A percentile compares a stretch with the other conserved stretches of the same genome.
phyloP scores from a whole-genome alignment of 2,113 vertebrate genomes.

The Onychorhynchus coronatus region DNA sequence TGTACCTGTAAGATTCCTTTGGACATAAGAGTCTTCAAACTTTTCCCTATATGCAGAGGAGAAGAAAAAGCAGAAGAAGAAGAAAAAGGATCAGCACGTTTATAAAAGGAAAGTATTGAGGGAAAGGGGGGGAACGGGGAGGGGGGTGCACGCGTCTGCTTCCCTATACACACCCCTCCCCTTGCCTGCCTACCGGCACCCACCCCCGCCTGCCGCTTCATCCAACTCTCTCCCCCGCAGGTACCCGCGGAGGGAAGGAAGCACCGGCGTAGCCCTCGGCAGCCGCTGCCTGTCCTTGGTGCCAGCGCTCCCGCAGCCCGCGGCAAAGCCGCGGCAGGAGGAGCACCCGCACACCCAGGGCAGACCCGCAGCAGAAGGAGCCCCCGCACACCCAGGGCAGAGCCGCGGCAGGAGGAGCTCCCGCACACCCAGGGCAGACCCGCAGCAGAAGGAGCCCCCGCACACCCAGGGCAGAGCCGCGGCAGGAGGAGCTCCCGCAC shows the following conservation, averaged over 20 bases:
- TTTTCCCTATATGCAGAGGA: slow-evolving; percentile 84
- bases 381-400: too few relatives aligned
- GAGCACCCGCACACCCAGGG: too few relatives aligned
- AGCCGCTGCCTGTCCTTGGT: not conserved
- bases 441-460: too few relatives aligned
- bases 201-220: not conserved
- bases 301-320: not conserved
- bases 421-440: too few relatives aligned
- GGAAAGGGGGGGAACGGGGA: not conserved
- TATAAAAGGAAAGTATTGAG: not conserved
- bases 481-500: not conserved
- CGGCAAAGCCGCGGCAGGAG: too few relatives aligned
- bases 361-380: too few relatives aligned
- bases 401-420: not conserved
- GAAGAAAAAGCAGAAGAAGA: not conserved
- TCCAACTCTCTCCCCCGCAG: not conserved
- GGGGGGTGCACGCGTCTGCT: not conserved
- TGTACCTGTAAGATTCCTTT: slow-evolving; percentile 99
- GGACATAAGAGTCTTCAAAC: slow-evolving; percentile 99
- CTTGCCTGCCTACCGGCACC: not conserved
- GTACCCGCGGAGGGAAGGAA: not conserved
- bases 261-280: not conserved
- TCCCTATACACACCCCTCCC: not conserved
- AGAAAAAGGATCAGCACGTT: not conserved
- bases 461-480: not conserved